Evolutionary conservation across 2,797 vertebrate genomes (phyloP).

Genomic region (Cynopterus sphinx): DNA sequence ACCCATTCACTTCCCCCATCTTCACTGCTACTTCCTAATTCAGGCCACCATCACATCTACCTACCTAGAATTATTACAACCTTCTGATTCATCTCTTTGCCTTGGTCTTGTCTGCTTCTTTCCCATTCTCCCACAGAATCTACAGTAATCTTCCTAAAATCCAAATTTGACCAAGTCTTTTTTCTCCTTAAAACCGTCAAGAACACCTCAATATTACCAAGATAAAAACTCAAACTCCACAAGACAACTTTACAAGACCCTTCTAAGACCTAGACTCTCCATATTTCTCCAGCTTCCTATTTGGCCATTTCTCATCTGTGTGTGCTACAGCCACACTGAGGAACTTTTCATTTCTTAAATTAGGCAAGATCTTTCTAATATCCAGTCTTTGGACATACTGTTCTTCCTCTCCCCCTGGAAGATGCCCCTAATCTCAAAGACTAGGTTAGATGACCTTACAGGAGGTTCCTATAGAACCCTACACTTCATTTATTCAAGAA

Average conservation of each 20-base stretch:
- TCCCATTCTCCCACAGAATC: background rate
- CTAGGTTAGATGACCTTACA: constrained; percentile 1
- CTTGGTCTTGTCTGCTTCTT: constrained; percentile 3
- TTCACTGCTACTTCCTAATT: background rate
- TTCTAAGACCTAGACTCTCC: background rate
- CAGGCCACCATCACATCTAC: background rate
- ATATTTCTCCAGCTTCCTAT: background rate
- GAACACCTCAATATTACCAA: background rate
- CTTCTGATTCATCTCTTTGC: background rate
- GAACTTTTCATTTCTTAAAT: constrained; percentile 1
- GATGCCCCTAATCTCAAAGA: background rate
- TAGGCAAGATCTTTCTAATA: background rate
- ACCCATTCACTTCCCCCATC: background rate
- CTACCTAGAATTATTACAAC: background rate
- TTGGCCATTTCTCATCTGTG: background rate
- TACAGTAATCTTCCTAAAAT: constrained; percentile 23
- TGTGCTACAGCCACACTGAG: background rate
- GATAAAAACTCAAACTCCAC: constrained; percentile 32
- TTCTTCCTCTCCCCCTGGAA: background rate
- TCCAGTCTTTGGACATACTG: background rate
- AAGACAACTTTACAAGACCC: background rate
- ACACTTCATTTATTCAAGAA: background rate
- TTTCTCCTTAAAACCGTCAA: background rate
- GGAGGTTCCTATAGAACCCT: background rate
- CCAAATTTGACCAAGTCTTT: background rate